A percentile compares a stretch with the other conserved stretches of the same genome.
These are phyloP conservation scores for Gorsachius magnificus DNA, from an alignment of 2,797 vertebrate genomes.

Conservation along the genomic window DNA sequence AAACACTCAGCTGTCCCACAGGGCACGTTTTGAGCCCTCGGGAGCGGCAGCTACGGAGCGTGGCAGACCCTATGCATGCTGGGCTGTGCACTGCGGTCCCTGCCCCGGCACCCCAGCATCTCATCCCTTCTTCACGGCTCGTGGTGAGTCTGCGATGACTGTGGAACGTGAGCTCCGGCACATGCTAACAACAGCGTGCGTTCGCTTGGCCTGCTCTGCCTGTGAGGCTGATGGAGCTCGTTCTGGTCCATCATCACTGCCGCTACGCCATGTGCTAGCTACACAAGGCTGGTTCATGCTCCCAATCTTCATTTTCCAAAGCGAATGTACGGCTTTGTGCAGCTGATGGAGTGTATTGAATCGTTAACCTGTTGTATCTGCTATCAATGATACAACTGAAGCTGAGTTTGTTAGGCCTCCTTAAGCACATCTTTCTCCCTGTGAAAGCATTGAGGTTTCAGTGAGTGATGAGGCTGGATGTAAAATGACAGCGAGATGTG, in stretches of 20 bases:
- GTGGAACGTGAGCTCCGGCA: background rate
- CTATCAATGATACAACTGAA: background rate
- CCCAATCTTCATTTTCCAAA: background rate
- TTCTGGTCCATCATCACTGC: background rate
- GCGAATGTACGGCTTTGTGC: rapidly evolving
- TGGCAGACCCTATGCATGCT: rapidly evolving
- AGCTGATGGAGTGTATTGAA: rapidly evolving
- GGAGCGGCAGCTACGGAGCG: rapidly evolving
- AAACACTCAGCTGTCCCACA: background rate
- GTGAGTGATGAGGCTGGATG: background rate
- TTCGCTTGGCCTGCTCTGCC: background rate
- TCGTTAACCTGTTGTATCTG: background rate
- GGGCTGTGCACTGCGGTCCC: rapidly evolving
- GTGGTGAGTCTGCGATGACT: rapidly evolving
- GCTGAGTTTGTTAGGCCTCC: background rate
- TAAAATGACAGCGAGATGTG: background rate
- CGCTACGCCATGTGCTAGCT: background rate
- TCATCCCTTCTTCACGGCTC: background rate
- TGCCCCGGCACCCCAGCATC: background rate
- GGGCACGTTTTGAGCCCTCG: rapidly evolving
- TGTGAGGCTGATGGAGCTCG: rapidly evolving
- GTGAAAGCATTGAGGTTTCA: background rate
- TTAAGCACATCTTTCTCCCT: background rate
- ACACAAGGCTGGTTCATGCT: background rate
- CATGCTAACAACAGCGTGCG: rapidly evolving